Base-by-base conservation (phyloP, 1,140 invertebrate species). In the Musca vetustissima region DNA sequence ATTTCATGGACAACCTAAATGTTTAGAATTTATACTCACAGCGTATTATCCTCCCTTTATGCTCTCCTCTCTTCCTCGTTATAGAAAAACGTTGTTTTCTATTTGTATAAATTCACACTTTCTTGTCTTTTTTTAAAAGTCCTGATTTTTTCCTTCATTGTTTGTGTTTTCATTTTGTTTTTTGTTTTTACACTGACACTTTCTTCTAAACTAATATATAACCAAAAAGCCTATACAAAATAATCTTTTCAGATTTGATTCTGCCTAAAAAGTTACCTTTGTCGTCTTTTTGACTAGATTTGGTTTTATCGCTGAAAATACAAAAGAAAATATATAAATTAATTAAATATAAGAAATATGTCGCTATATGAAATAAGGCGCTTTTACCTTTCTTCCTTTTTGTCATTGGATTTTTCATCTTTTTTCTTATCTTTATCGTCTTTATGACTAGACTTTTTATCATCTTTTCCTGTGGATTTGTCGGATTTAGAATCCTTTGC, bases 41-140 rank as follows among this genome's bases (percentile, higher is more conserved):
- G 36, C 36, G n/a, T n/a, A 13, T 13, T 11, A 43, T 43, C 13
- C 13, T 43, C 36, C 11, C 4, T 43, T 13, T 13, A 8, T 43
- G 36, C 59, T 28, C 70, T 73, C 74, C 74, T 53, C 69, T 68
- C 64, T 68, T 71, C n/a, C n/a, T 68, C 28, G 28, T 32, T 32
- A 9, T 32, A 32, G 3, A 32, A n/a, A 32, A 49, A 52, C 13
- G 49, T 21, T 36, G 17, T 24, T 61, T 28, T 61, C 8, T 50
- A n/a, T 2, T 66, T 73, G 76, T 76, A 69, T 77, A 79, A 79
- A 79, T 79, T 76, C 77, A 79, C 77, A 79, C 74, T 79, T 74
- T 77, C 77, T 79, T 73, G 71, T 71, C 11, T 32, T 32, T n/a
- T n/a, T 59, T 59, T 25, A 25, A 43, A 9, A 43, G 36, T 43